Evolutionary conservation across 2,797 vertebrate genomes (phyloP), one percentile per base, ranked within the genome.

Genomic region (Microctenopoma stevenorrisi): DNA sequence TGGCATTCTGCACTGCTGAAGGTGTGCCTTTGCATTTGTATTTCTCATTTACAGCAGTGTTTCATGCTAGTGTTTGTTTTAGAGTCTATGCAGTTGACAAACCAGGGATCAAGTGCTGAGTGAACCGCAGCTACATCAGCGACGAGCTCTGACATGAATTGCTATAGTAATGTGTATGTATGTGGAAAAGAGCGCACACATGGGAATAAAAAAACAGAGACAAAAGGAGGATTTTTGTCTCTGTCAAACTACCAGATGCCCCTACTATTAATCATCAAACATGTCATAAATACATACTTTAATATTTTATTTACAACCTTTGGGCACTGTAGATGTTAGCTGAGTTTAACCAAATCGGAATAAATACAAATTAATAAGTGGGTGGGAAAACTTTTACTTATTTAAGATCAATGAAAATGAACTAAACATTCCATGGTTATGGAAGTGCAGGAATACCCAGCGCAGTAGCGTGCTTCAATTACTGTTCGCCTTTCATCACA

Each of bases 61-160:
- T 74, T 49, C 14, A 3, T 60, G 56, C 54, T 46, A n/a, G 6
- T 44, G 62, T 67, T 78, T 79, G 65, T 67, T 82, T 82, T 71
- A 74, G 77, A 72, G 66, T 64, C 72, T 63, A 33, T 15, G 35
- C 65, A 65, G 84, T 72, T 84, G 74, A 82, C 71, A 78, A 83
- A 82, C 65, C 63, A 68, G 50, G 51, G 69, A 69, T 83, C 67
- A 71, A 81, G 74, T 35, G 57, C 50, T 50, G 54, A 77, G 56
- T 75, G 58, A 81, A 52, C 42, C 58, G 14, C 64, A 53, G 51
- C 67, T 68, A 14, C 58, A 44, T 38, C 42, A 9, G 14, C 42
- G 61, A 8, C n/a, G 43, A 55, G 71, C 65, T 78, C 57, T 66
- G 78, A 79, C 75, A 68, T 55, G 68, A 77, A 73, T 74, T 63